phyloP scores from a whole-genome alignment of 2,113 vertebrate genomes.

The Dipodomys merriami region DNA sequence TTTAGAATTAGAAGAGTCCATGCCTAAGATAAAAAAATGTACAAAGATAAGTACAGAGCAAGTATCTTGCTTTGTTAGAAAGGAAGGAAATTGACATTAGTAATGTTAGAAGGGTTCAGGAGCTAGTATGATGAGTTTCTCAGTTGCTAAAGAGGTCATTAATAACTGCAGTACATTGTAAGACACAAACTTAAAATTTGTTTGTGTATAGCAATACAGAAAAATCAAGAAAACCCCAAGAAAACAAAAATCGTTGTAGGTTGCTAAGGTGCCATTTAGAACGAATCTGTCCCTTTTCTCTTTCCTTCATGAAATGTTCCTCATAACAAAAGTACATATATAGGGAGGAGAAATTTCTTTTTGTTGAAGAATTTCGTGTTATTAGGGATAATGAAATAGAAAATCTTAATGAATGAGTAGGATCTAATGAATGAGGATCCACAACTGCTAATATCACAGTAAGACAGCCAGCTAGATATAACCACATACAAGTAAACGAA shows the following conservation, averaged over 20 bases:
- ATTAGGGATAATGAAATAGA: background rate
- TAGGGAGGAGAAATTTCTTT: background rate
- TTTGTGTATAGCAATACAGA: background rate
- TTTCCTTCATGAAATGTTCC: background rate
- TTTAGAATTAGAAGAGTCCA: background rate
- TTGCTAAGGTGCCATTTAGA: background rate
- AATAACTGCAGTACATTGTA: background rate
- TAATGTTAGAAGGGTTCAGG: background rate
- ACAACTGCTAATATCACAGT: background rate
- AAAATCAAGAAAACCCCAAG: background rate
- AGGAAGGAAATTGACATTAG: background rate
- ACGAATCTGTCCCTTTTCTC: background rate
- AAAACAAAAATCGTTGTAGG: background rate
- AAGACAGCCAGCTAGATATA: background rate
- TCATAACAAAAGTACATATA: background rate
- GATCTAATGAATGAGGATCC: background rate
- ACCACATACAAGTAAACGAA: background rate
- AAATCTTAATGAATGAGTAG: constrained; percentile 24
- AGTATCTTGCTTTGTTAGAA: background rate
- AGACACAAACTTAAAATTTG: background rate
- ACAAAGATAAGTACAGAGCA: background rate
- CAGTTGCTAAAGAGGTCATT: background rate
- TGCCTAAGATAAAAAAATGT: constrained; percentile 12
- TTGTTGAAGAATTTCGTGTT: background rate
- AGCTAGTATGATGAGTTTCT: background rate